Percentiles rank a stretch among this genome's conserved stretches.
Conservation (phyloP, 2,888 invertebrate species). For the Heteromyza rotundicornis region DNA sequence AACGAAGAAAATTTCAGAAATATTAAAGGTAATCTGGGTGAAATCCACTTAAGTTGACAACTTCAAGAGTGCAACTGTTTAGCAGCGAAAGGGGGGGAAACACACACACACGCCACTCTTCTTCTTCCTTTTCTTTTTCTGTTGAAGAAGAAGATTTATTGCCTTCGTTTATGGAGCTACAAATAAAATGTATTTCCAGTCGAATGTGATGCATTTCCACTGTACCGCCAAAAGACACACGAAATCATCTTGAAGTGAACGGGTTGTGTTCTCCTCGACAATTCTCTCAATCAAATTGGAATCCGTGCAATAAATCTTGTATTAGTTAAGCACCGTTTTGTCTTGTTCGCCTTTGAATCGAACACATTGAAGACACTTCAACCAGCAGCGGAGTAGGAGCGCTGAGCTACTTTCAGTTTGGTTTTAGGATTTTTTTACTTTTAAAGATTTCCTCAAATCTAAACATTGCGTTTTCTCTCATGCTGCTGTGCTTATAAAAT, state of each 20-base stretch:
- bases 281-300: slow-evolving; percentile 14
- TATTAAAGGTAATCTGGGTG: slow-evolving; percentile 1
- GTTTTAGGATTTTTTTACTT: too few relatives aligned
- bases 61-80: slow-evolving; percentile 30
- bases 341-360: too few relatives aligned
- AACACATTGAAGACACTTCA: not conserved
- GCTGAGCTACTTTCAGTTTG: not conserved
- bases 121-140: not conserved
- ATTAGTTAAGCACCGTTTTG: slow-evolving; percentile 20
- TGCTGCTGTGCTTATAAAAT: too few relatives aligned
- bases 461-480: too few relatives aligned
- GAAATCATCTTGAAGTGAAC: too few relatives aligned
- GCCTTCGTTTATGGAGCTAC: not conserved
- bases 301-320: slow-evolving; percentile 25
- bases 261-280: slow-evolving; percentile 26
- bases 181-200: not conserved
- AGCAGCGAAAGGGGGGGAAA: not conserved
- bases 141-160: slow-evolving; percentile 8
- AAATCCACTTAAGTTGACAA: slow-evolving; percentile 50
- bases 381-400: not conserved
- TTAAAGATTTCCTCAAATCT: too few relatives aligned
- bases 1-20: too few relatives aligned
- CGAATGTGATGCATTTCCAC: not conserved
- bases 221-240: not conserved
- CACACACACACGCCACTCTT: not conserved